Conservation (phyloP, 2,113 vertebrate species). For the Corythaixoides concolor region DNA sequence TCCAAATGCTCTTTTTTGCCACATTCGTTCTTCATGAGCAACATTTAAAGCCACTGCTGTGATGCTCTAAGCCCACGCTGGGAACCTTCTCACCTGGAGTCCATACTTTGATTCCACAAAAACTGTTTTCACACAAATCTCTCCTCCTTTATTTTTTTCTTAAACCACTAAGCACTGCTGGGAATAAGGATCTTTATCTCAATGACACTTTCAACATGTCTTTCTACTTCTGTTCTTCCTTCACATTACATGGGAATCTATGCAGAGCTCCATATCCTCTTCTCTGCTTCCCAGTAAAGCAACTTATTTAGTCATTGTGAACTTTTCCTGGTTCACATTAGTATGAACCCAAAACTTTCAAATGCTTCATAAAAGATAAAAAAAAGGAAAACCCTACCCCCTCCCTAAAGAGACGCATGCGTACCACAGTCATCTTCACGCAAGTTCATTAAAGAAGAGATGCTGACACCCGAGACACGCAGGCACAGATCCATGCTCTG, state of each 20-base stretch:
- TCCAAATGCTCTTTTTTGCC: background rate
- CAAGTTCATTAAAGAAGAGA: background rate
- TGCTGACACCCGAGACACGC: rapidly evolving
- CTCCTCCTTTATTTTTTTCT: background rate
- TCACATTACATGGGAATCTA: background rate
- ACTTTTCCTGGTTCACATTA: background rate
- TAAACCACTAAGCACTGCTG: background rate
- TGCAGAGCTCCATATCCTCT: background rate
- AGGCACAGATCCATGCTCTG: background rate
- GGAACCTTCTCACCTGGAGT: background rate
- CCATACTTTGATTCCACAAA: background rate
- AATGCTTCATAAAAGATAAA: rapidly evolving
- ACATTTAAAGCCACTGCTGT: background rate
- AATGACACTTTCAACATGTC: background rate
- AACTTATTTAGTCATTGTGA: background rate
- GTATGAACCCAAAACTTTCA: background rate
- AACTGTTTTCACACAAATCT: background rate
- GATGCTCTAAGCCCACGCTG: background rate
- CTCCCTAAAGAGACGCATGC: rapidly evolving
- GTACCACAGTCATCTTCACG: background rate
- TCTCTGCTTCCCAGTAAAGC: background rate
- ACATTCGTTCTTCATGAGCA: background rate
- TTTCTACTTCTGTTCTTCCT: background rate
- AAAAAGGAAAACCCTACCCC: background rate
- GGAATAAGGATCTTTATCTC: background rate